Evolutionary conservation across 2,113 vertebrate genomes (phyloP).

Genomic region (Siniperca knerii): DNA sequence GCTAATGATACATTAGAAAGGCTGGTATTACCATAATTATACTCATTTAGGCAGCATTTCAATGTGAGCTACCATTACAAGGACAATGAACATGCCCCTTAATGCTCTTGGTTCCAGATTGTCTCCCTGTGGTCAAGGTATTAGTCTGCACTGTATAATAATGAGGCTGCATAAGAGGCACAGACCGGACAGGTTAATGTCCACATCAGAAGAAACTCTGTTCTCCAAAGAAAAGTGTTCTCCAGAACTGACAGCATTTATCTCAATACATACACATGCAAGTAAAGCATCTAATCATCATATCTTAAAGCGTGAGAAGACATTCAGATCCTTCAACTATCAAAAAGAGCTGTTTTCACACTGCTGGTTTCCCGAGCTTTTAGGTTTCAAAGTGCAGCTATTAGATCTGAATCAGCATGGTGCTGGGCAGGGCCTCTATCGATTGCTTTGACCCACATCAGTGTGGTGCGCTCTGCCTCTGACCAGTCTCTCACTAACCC

Average conservation of each 20-base stretch:
- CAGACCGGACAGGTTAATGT: slow-evolving; percentile 17
- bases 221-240: slow-evolving; percentile 1
- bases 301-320: not conserved
- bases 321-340: slow-evolving; percentile 13
- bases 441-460: slow-evolving; percentile 73
- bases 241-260: not conserved
- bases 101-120: slow-evolving; percentile 63
- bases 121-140: slow-evolving; percentile 56
- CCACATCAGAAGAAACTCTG: slow-evolving; percentile 16
- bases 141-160: slow-evolving; percentile 37
- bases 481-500: slow-evolving; percentile 55
- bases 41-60: slow-evolving; percentile 76
- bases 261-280: slow-evolving; percentile 5
- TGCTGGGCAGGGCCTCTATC: slow-evolving; percentile 48
- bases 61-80: slow-evolving; percentile 63
- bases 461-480: slow-evolving; percentile 16
- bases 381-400: slow-evolving; percentile 36
- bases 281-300: slow-evolving; percentile 5
- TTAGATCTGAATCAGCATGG: slow-evolving; percentile 61
- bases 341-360: slow-evolving; percentile 26
- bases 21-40: slow-evolving; percentile 78
- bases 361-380: not conserved
- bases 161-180: slow-evolving; percentile 25
- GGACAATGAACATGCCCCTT: slow-evolving; percentile 65
- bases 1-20: slow-evolving; percentile 79